Evolutionary conservation across 2,888 invertebrate species (phyloP), one percentile per base, ranked within the genome.

Genomic region (Acanthoscelides obtectus): DNA sequence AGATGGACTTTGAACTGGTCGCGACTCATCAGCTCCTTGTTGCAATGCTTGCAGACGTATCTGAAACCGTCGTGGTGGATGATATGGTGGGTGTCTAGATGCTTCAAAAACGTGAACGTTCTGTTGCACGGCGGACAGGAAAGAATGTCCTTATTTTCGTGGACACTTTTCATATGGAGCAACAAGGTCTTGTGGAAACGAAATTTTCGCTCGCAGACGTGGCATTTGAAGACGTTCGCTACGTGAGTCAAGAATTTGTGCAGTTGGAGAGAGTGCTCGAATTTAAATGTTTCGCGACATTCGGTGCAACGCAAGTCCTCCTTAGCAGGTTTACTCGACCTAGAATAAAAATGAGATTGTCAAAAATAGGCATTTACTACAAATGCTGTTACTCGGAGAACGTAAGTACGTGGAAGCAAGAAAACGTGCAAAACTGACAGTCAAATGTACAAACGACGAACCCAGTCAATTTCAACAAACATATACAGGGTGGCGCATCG

Each of bases 271-370:
- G 73, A 72, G 19, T 74, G 69, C 22, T 77, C 74, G 68, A 69
- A 73, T 22, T 72, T 68, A 22, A 76, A 72, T 64, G 22, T 69
- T 22, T 72, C 72, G 1, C 73, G 71, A 22, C 77, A 77, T 20
- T 73, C 67, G 12, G 74, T 72, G 20, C 86, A 85, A 0, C 85
- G 86, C 27, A 87, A 87, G 0, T 80, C 81, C 0, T 86, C 86
- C 0, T 1, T 45, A 45, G 45, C 3, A 6, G 45, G 17, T 12
- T 45, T 45, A 1, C 3, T 45, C 45, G 45, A 45, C 45, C 45
- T 45, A 45, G 17, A 45, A 45, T 45, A 1, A 45, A 45, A 25
- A 25, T 25, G 25, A 25, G 25, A 25, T 25, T 25, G 6, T 25
- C 3, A 25, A 25, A 25, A n/a, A n/a, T n/a, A n/a, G n/a, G n/a